phyloP scores from a whole-genome alignment of 2,888 invertebrate genomes.

The Pheosia gnoma region DNA sequence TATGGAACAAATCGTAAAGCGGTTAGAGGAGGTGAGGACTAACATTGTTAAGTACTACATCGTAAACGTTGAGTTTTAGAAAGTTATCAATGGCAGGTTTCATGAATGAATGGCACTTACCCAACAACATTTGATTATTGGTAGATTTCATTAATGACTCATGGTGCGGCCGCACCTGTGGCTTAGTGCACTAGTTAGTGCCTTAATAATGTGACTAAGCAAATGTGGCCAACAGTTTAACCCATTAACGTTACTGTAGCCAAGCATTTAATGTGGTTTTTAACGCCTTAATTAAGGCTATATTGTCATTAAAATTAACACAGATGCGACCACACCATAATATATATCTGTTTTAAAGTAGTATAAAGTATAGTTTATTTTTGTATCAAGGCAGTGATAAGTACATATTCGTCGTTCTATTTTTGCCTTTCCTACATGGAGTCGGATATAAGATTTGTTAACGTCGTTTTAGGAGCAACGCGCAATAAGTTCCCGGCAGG shows the following conservation, averaged over 20 bases:
- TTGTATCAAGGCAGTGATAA: background rate
- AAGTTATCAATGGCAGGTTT: background rate
- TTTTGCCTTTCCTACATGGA: background rate
- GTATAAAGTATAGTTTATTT: background rate
- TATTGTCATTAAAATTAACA: no score
- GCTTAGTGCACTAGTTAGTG: no score
- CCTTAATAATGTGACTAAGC: no score
- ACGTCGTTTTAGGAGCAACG: conserved; percentile 67
- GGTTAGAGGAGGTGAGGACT: conserved; percentile 70
- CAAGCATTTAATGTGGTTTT: no score
- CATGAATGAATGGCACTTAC: background rate
- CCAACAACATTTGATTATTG: background rate
- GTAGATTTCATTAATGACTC: background rate
- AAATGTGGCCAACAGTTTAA: no score
- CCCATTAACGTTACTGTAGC: no score
- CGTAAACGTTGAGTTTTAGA: background rate
- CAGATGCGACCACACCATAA: no score
- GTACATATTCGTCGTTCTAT: background rate
- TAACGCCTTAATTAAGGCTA: no score
- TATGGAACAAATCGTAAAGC: conserved; percentile 81
- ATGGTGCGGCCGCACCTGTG: background rate
- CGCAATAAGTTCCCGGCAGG: conserved; percentile 74
- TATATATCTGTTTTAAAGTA: background rate
- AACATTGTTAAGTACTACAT: conserved; percentile 1
- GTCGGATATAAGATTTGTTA: background rate